phyloP scores from a whole-genome alignment of 2,888 invertebrate genomes.

The Anthophora plumipes region DNA sequence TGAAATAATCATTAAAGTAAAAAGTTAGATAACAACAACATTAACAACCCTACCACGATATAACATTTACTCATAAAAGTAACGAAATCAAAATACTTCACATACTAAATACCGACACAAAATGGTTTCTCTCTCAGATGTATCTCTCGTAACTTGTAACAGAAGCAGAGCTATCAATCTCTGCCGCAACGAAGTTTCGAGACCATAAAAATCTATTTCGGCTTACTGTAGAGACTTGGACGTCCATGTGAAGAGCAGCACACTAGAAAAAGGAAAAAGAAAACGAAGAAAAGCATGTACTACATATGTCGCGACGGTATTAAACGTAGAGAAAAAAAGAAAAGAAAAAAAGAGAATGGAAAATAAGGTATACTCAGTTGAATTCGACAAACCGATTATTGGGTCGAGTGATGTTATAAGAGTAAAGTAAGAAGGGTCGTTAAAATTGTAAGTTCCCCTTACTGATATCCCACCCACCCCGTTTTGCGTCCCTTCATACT shows the following conservation, averaged over 20 bases:
- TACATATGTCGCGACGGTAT: background rate
- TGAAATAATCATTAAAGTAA: background rate
- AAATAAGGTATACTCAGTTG: slow-evolving; percentile 55
- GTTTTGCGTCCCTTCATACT: background rate
- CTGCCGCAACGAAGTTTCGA: background rate
- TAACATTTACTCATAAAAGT: background rate
- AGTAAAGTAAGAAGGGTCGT: slow-evolving; percentile 57
- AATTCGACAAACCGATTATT: slow-evolving; percentile 63
- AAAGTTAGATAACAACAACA: too few relatives aligned
- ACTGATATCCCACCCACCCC: slow-evolving; percentile 19
- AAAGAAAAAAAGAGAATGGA: too few relatives aligned
- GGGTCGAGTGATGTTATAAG: slow-evolving; percentile 64
- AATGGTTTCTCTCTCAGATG: background rate
- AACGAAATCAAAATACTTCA: background rate
- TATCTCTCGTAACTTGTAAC: background rate
- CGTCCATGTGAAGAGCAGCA: background rate
- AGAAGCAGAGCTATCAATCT: background rate
- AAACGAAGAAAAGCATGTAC: too few relatives aligned
- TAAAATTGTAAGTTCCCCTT: slow-evolving; percentile 58
- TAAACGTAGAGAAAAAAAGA: too few relatives aligned
- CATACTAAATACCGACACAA: background rate
- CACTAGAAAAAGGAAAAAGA: background rate
- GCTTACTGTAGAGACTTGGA: background rate
- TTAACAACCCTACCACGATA: background rate
- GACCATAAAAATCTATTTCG: slow-evolving; percentile 27